These are phyloP conservation scores for Dicerorhinus sumatrensis DNA, from an alignment of 2,113 vertebrate species.

Conservation along the genomic window DNA sequence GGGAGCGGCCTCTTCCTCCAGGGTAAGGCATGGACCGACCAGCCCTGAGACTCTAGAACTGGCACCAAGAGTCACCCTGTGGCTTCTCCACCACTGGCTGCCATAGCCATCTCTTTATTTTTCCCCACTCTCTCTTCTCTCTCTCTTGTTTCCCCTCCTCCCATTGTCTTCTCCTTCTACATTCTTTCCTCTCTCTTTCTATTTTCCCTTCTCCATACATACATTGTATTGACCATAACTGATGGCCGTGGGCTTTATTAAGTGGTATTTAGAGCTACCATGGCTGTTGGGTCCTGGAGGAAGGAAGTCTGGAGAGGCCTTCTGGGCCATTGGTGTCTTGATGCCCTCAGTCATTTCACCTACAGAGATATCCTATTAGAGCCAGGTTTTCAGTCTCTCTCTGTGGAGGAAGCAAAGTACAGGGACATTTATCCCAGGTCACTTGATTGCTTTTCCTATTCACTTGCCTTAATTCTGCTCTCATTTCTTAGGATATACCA, in stretches of 20 bases:
- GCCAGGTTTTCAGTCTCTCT: not conserved
- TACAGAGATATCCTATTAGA: not conserved
- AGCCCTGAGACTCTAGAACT: not conserved
- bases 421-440: not conserved
- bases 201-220: not conserved
- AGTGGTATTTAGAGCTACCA: not conserved
- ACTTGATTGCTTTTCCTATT: conserved; percentile 11
- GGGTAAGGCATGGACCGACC: conserved; percentile 88
- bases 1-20: conserved; percentile 97
- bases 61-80: not conserved
- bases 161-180: not conserved
- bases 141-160: not conserved
- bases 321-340: not conserved
- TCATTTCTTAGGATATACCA: not conserved
- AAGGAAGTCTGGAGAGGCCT: not conserved
- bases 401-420: not conserved
- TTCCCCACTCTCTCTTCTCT: not conserved
- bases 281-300: not conserved
- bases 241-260: not conserved
- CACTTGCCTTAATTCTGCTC: not conserved
- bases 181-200: not conserved
- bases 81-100: not conserved
- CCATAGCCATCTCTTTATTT: not conserved
- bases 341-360: not conserved
- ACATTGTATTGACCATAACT: not conserved